Conservation (phyloP, 2,888 invertebrate genomes). For the Hoplodrina blanda region DNA sequence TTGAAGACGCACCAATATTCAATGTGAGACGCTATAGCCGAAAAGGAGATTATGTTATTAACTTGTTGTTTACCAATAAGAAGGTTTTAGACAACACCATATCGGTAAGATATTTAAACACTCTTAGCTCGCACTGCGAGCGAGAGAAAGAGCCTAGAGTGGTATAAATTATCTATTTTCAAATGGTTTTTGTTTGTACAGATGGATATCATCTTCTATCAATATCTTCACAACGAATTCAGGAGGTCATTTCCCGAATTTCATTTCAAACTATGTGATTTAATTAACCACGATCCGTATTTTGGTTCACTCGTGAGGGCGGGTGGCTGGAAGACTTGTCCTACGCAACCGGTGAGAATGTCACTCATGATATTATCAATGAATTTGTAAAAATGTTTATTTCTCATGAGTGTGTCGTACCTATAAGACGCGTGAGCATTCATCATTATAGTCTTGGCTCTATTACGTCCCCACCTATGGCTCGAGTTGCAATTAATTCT, state of each 20-base stretch:
- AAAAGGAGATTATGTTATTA: constrained; percentile 20
- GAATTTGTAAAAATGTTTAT: no score
- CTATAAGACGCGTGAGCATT: no score
- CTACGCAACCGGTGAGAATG: constrained; percentile 14
- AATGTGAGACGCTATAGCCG: constrained; percentile 27
- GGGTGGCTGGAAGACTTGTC: constrained; percentile 9
- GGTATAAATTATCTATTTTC: not conserved
- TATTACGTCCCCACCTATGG: no score
- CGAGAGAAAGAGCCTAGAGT: no score
- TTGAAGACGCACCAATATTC: not conserved
- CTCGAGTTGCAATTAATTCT: no score
- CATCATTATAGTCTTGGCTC: no score
- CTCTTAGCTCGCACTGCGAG: not conserved
- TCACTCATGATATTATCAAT: not conserved
- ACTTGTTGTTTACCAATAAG: not conserved
- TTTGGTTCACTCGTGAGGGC: not conserved
- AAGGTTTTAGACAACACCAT: not conserved
- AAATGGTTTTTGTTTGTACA: not conserved
- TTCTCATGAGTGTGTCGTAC: no score
- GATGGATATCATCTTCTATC: constrained; percentile 21
- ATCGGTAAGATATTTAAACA: not conserved
- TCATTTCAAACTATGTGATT: constrained; percentile 19
- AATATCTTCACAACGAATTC: constrained; percentile 40
- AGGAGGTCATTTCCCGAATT: constrained; percentile 31
- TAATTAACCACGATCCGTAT: constrained; percentile 15